Conservation (phyloP, 2,113 vertebrate species). For the Tetrao urogallus region DNA sequence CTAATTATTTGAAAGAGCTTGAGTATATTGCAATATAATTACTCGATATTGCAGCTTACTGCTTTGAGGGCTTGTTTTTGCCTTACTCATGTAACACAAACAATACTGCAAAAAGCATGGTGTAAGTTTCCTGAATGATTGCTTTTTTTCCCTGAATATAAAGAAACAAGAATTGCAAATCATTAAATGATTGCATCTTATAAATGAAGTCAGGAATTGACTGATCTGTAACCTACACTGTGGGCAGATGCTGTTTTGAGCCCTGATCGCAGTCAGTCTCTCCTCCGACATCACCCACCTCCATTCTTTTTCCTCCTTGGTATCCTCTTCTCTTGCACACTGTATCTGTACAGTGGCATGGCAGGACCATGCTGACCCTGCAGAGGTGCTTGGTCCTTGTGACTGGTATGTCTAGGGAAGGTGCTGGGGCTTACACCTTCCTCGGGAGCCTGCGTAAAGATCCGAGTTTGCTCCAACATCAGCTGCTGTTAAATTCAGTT, state of each 20-base stretch:
- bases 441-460: background rate
- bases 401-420: background rate
- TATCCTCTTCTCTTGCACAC: background rate
- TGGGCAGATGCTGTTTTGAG: background rate
- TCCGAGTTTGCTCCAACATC: background rate
- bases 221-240: background rate
- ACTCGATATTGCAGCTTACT: background rate
- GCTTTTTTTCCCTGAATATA: background rate
- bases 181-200: background rate
- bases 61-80: background rate
- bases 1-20: slow-evolving; percentile 22
- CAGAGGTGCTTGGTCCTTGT: background rate
- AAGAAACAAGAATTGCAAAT: background rate
- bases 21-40: background rate
- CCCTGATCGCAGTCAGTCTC: background rate
- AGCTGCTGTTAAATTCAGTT: background rate
- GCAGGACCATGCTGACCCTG: background rate
- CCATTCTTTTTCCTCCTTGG: background rate
- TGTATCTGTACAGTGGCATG: background rate
- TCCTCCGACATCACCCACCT: background rate
- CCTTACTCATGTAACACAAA: background rate
- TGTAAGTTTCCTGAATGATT: background rate
- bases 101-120: background rate
- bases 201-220: background rate
- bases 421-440: background rate